Evolutionary conservation across 2,888 invertebrate species (phyloP).

Genomic region (Volucella bombylans): DNA sequence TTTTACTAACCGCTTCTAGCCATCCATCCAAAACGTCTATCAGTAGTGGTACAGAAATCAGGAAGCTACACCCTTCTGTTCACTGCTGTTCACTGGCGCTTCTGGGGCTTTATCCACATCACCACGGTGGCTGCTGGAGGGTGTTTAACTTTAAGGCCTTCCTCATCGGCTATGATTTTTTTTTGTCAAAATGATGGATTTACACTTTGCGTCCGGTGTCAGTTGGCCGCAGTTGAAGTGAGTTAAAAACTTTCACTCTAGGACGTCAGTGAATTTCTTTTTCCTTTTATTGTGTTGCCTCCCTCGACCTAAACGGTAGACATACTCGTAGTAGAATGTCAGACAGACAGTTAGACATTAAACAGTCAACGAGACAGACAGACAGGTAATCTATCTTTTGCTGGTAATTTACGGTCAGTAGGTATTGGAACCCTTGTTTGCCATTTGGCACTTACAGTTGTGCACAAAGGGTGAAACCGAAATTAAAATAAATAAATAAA

Average conservation of each 20-base stretch:
- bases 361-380: constrained; percentile 57
- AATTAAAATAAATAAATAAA: constrained; percentile 56
- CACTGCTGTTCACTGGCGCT: constrained; percentile 42
- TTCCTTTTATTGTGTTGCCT: background rate
- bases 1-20: background rate
- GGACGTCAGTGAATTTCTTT: constrained; percentile 34
- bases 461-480: background rate
- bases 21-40: constrained; percentile 35
- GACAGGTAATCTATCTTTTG: constrained; percentile 70
- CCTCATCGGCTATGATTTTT: constrained; percentile 3
- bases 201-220: constrained; percentile 60
- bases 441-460: constrained; percentile 1
- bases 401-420: constrained; percentile 64
- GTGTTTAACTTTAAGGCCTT: constrained; percentile 18
- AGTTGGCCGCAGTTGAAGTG: constrained; percentile 56
- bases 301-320: constrained; percentile 38
- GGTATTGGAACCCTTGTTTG: constrained; percentile 38
- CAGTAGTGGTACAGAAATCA: constrained; percentile 41
- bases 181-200: constrained; percentile 53
- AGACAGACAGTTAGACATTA: constrained; percentile 47
- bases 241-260: constrained; percentile 64
- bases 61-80: constrained; percentile 54
- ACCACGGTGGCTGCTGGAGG: no score
- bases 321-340: constrained; percentile 32
- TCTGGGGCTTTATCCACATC: constrained; percentile 34